phyloP scores from a whole-genome alignment of 2,888 invertebrate species.

The Nemapogon koenigi region DNA sequence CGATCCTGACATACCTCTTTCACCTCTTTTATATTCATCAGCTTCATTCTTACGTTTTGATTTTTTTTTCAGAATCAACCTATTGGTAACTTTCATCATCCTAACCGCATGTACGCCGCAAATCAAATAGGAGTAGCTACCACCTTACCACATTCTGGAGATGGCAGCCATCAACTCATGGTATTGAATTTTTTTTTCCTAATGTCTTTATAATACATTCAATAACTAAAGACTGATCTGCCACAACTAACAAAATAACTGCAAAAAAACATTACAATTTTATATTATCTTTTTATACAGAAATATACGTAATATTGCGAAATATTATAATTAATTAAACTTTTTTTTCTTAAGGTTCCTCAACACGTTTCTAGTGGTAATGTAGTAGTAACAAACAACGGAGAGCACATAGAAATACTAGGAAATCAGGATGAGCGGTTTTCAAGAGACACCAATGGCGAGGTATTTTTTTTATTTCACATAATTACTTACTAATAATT shows the following conservation, averaged over 20 bases:
- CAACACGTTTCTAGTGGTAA: conserved; percentile 4
- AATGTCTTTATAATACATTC: neutral
- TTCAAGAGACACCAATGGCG: neutral
- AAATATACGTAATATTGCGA: too few relatives aligned
- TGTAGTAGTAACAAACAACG: conserved; percentile 2
- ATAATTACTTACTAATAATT: too few relatives aligned
- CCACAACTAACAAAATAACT: too few relatives aligned
- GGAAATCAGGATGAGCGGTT: conserved; percentile 1
- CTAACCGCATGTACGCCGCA: conserved; percentile 46
- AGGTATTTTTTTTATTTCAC: neutral
- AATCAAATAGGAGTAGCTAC: conserved; percentile 59
- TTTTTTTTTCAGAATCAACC: conserved; percentile 33
- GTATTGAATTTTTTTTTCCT: neutral
- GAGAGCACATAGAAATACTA: conserved; percentile 2
- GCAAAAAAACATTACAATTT: too few relatives aligned
- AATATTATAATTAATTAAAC: too few relatives aligned
- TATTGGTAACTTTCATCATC: conserved; percentile 33
- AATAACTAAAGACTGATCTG: neutral
- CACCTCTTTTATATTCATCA: too few relatives aligned
- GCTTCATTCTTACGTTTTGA: too few relatives aligned
- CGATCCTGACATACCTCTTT: too few relatives aligned
- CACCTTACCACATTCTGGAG: conserved; percentile 39
- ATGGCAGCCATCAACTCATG: conserved; percentile 4
- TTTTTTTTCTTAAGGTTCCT: too few relatives aligned
- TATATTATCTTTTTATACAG: conserved; percentile 1